phyloP scores from a whole-genome alignment of 2,113 vertebrate genomes.

The Pycnonotus jocosus region DNA sequence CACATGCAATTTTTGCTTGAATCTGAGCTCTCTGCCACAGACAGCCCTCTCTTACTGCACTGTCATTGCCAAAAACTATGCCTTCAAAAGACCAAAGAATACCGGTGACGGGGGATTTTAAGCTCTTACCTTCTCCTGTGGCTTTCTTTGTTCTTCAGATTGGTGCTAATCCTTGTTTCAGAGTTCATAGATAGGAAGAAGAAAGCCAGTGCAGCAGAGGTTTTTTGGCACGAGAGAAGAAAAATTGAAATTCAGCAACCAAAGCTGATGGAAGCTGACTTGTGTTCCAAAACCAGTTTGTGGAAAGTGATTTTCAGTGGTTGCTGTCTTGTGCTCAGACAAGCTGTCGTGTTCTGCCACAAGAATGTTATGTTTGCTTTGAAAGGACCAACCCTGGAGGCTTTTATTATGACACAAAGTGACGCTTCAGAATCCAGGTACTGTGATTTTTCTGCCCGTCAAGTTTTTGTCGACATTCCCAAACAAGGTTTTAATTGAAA shows the following conservation, averaged over 20 bases:
- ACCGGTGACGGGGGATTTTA: not conserved
- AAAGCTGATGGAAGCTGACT: not conserved
- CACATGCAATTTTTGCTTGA: not conserved
- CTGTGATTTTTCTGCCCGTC: not conserved
- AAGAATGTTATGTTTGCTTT: conserved; percentile 10
- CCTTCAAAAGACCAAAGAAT: not conserved
- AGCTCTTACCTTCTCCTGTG: not conserved
- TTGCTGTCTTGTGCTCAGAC: not conserved
- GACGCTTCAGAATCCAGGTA: not conserved
- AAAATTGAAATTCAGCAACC: not conserved
- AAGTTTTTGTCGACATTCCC: not conserved
- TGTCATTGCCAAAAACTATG: not conserved
- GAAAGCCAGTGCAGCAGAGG: not conserved
- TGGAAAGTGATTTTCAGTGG: not conserved
- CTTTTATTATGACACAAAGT: not conserved
- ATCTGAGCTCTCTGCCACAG: not conserved
- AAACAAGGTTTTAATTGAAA: not conserved
- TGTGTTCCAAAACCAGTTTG: not conserved
- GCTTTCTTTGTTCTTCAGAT: conserved; percentile 4
- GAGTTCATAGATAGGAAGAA: not conserved
- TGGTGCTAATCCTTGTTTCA: conserved; percentile 17
- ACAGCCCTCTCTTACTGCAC: not conserved
- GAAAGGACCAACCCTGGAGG: not conserved
- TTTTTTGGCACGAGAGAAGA: not conserved
- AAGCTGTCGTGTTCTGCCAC: not conserved